Evolutionary conservation across 2,888 invertebrate species (phyloP), one percentile per base, ranked within the genome.

Genomic region (Rhorus exstirpatorius): DNA sequence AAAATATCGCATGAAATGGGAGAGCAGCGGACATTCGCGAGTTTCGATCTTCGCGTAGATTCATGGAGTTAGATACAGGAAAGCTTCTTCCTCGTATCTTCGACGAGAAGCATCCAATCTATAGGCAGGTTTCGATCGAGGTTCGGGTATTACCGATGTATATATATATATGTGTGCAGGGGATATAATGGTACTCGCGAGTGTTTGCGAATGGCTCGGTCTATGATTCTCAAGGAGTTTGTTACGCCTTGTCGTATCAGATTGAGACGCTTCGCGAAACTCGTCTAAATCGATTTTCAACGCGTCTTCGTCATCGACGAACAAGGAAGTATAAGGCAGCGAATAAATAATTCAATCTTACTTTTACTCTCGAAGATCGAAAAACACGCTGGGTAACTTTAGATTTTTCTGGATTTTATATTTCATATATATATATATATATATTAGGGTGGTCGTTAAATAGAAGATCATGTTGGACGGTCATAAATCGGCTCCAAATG

Each of bases 1-100:
- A 91, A 92, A 91, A 91, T 89, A 88, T 86, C 87, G 76, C 63
- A 67, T 61, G 74, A 55, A 83, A 86, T 79, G 81, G 71, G 68
- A 61, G 60, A 55, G 14, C 8, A 76, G 76, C 75, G 83, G 83
- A 76, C 79, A 68, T 67, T 78, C 68, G 74, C 58, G 76, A 83
- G 83, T 67, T 83, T 83, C 83, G 83, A 83, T 83, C 83, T 83
- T 60, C 67, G 38, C 38, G 72, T 46, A 83, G 83, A 83, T 82
- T 82, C 79, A 75, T 70, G 55, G 70, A 75, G 51, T 58, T 46
- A 76, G 75, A 83, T 79, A 83, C 60, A 76, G 76, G 38, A 76
- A 78, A 79, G 60, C 75, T 31, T 60, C 74, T 71, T n/a, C 44
- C 35, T 41, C 53, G 60, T 51, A 53, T 78, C 61, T 63, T 82